A percentile compares a stretch with the other conserved stretches of the same genome.
Evolutionary conservation across 2,113 vertebrate genomes (phyloP).

Genomic region (Pungitius pungitius): DNA sequence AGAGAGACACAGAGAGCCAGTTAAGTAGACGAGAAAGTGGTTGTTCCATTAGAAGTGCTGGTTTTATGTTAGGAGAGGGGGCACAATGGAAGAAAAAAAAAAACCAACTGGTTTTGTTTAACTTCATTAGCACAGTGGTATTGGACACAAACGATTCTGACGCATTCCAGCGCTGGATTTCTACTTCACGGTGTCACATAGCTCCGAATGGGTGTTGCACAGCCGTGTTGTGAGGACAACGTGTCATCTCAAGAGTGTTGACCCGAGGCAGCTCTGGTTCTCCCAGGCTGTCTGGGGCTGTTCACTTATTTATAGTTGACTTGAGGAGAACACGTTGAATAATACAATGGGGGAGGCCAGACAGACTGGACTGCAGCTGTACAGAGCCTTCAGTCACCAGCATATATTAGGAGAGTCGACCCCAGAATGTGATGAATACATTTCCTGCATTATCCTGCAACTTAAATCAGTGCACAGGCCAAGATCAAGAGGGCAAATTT

Average conservation of each 20-base stretch:
- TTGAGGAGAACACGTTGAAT: constrained; percentile 72
- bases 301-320: constrained; percentile 75
- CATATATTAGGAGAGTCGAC: neutral
- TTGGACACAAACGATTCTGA: constrained; percentile 29
- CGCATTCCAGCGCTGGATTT: constrained; percentile 36
- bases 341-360: constrained; percentile 69
- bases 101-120: neutral
- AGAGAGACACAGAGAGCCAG: neutral
- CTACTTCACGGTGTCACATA: constrained; percentile 52
- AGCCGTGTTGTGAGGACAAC: constrained; percentile 42
- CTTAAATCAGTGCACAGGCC: neutral
- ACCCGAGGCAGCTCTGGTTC: constrained; percentile 57
- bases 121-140: neutral
- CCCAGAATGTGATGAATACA: neutral
- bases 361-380: constrained; percentile 57
- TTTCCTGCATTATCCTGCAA: neutral
- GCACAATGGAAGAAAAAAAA: no score
- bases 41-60: neutral
- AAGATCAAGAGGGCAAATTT: neutral
- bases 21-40: neutral
- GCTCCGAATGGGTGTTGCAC: constrained; percentile 51
- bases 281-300: constrained; percentile 62
- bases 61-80: neutral
- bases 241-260: constrained; percentile 52
- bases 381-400: constrained; percentile 24